Percentiles rank a stretch among this genome's conserved stretches.
Conservation (phyloP, 2,888 invertebrate genomes). For the Aporophyla nigra region DNA sequence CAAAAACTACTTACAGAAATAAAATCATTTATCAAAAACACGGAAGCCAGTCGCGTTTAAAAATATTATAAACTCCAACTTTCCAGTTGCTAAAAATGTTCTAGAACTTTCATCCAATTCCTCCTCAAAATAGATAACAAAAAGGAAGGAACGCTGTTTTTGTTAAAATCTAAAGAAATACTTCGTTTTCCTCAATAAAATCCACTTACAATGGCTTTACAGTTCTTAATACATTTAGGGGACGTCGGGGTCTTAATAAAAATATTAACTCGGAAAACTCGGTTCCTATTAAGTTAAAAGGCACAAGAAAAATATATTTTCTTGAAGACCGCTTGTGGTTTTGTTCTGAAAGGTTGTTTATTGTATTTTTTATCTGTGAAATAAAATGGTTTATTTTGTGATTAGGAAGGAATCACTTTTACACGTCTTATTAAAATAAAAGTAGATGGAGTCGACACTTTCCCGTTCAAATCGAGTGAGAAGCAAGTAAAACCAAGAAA, state of each 20-base stretch:
- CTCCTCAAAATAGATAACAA: not conserved
- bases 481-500: too few species aligned
- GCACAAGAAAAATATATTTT: slow-evolving; percentile 1
- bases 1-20: too few species aligned
- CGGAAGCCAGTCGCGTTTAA: not conserved
- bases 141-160: slow-evolving; percentile 3
- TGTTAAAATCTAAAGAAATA: not conserved
- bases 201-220: slow-evolving; percentile 1
- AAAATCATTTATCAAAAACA: too few species aligned
- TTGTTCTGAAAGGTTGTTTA: not conserved
- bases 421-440: not conserved
- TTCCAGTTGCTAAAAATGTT: not conserved
- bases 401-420: not conserved
- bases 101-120: not conserved
- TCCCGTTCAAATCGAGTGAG: too few species aligned
- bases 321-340: not conserved
- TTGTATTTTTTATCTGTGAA: not conserved
- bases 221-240: slow-evolving; percentile 30
- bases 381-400: not conserved
- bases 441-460: too few species aligned
- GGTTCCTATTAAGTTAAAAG: slow-evolving; percentile 1
- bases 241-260: slow-evolving; percentile 20
- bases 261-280: slow-evolving; percentile 27
- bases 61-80: not conserved
- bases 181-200: slow-evolving; percentile 43